These are phyloP conservation scores for Troides helena DNA, from an alignment of 2,888 invertebrate species.

Conservation along the genomic window DNA sequence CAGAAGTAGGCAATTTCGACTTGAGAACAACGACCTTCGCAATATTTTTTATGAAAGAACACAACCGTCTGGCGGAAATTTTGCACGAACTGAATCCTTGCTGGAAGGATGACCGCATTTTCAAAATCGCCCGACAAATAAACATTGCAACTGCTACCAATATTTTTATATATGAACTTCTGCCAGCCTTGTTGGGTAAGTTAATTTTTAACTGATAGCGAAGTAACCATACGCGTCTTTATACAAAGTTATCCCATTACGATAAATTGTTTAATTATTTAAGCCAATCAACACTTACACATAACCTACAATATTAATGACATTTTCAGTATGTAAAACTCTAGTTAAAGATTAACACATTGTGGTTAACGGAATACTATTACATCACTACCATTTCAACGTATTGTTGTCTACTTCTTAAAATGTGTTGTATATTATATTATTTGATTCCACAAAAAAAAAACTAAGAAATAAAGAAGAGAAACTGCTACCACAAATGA, in stretches of 20 bases:
- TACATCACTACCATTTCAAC: too few species aligned
- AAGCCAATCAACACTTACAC: too few species aligned
- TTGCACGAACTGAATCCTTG: constrained; percentile 59
- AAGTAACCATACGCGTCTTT: not conserved
- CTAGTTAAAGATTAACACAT: too few species aligned
- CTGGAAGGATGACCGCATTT: constrained; percentile 65
- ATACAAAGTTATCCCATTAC: not conserved
- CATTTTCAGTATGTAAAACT: too few species aligned
- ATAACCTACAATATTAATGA: too few species aligned
- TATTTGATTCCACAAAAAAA: too few species aligned
- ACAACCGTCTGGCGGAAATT: constrained; percentile 56
- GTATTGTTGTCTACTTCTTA: too few species aligned
- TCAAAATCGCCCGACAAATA: constrained; percentile 61
- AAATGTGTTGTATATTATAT: too few species aligned
- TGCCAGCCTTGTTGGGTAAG: constrained; percentile 61
- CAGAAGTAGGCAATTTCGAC: constrained; percentile 55
- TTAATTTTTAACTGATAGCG: not conserved
- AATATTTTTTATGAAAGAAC: constrained; percentile 65
- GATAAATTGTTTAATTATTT: too few species aligned
- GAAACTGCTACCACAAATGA: too few species aligned
- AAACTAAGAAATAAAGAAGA: too few species aligned
- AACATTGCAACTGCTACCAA: constrained; percentile 60
- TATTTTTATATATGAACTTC: constrained; percentile 61
- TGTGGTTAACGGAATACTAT: too few species aligned
- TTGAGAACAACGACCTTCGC: constrained; percentile 54